Conservation (phyloP, 2,113 vertebrate genomes). For the Aplodontia rufa region DNA sequence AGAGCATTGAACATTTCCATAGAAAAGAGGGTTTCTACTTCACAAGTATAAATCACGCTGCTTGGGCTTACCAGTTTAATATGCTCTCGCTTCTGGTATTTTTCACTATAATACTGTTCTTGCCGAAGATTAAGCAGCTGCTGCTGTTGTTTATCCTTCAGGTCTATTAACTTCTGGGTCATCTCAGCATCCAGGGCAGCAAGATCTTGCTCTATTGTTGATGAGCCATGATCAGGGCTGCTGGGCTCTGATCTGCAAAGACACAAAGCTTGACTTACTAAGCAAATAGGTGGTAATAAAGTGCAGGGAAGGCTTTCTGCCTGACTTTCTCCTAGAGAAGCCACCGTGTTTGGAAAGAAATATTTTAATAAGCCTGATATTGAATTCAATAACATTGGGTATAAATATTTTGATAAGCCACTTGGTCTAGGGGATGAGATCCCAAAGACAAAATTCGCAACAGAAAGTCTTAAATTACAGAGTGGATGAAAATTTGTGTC, state of each 20-base stretch:
- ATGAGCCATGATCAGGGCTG: conserved; percentile 91
- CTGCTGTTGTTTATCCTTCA: conserved; percentile 96
- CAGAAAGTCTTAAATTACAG: not conserved
- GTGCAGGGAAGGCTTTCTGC: too few relatives aligned
- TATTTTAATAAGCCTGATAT: not conserved
- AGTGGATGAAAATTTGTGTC: not conserved
- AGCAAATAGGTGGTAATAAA: not conserved
- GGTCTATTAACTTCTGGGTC: conserved; percentile 89
- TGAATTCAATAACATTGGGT: too few relatives aligned
- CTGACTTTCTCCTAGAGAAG: not conserved
- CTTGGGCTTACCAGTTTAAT: conserved; percentile 92
- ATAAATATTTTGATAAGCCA: not conserved
- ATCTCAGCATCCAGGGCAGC: conserved; percentile 92
- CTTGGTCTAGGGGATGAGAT: not conserved
- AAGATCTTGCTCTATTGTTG: conserved; percentile 92
- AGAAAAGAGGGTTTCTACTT: not conserved
- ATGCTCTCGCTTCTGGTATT: conserved; percentile 97
- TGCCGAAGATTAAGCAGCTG: conserved; percentile 95
- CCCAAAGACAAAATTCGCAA: not conserved
- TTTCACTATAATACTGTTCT: conserved; percentile 98
- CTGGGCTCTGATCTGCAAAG: conserved; percentile 85
- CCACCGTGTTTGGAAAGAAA: not conserved
- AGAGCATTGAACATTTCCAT: not conserved
- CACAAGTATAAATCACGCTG: not conserved
- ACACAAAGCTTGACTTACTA: conserved; percentile 51